phyloP scores from a whole-genome alignment of 2,113 vertebrate genomes.

The Prionailurus bengalensis region DNA sequence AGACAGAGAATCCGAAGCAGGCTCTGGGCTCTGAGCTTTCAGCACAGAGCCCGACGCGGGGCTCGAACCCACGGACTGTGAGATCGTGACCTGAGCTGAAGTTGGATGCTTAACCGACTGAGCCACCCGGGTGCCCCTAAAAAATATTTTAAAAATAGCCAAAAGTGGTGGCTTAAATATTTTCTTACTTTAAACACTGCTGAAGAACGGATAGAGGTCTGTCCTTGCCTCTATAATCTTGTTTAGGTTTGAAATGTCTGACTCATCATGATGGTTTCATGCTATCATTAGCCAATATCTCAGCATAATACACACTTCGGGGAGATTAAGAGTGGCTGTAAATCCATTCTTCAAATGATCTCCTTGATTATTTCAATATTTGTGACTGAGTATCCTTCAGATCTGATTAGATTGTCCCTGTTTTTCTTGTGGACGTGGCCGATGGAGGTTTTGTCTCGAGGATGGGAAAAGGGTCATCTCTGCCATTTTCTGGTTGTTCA shows the following conservation, averaged over 20 bases:
- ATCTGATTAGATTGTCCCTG: neutral
- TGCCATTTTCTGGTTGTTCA: neutral
- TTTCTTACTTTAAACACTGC: neutral
- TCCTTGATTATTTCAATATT: neutral
- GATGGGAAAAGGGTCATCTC: neutral
- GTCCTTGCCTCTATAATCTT: neutral
- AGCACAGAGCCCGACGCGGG: too few relatives aligned
- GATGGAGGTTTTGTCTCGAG: neutral
- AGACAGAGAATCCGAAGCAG: too few relatives aligned
- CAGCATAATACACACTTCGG: neutral
- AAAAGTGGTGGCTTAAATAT: neutral
- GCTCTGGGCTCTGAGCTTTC: too few relatives aligned
- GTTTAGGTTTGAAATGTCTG: neutral
- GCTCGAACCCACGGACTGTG: too few relatives aligned
- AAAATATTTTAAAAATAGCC: neutral
- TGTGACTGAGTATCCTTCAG: neutral
- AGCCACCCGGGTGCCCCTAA: too few relatives aligned
- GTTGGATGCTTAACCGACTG: too few relatives aligned
- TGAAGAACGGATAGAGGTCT: neutral
- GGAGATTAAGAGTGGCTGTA: neutral
- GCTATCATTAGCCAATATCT: neutral
- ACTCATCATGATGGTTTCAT: neutral
- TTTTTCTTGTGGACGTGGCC: neutral
- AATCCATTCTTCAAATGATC: neutral
- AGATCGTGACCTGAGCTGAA: too few relatives aligned